A percentile compares a stretch with the other conserved stretches of the same genome.
Conservation (phyloP, 2,113 vertebrate species). For the Neogale vison region DNA sequence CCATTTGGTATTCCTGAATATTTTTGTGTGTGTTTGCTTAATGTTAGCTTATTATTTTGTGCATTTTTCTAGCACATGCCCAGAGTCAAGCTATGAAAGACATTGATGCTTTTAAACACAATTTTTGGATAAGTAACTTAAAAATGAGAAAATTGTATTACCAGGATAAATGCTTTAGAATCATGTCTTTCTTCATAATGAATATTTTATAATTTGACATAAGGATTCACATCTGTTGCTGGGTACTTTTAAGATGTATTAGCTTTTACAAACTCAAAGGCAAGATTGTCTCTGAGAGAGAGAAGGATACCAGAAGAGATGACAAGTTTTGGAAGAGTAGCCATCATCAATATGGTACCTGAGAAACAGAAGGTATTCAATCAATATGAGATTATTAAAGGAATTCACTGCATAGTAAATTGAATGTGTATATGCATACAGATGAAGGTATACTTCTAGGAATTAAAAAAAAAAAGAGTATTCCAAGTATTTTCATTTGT, state of each 20-base stretch:
- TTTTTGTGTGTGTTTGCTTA: not conserved
- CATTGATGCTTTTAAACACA: not conserved
- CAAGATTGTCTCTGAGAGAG: not conserved
- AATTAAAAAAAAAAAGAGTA: not conserved
- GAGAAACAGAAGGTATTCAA: not conserved
- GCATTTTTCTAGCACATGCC: not conserved
- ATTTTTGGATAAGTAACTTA: not conserved
- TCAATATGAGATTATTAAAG: not conserved
- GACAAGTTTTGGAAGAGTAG: not conserved
- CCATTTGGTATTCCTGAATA: not conserved
- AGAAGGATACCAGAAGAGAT: not conserved
- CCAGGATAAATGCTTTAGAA: not conserved
- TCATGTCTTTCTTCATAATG: not conserved
- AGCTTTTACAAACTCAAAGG: not conserved
- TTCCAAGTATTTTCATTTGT: not conserved
- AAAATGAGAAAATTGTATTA: not conserved
- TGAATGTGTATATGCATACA: not conserved
- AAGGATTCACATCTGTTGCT: not conserved
- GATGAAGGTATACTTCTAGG: not conserved
- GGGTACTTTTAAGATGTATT: not conserved
- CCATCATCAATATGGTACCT: not conserved
- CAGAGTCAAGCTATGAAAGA: not conserved
- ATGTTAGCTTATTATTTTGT: not conserved
- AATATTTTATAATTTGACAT: not conserved
- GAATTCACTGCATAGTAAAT: not conserved